These are phyloP conservation scores for Oscheius sp. DNA, from an alignment of 2,888 invertebrate genomes.

Conservation along the genomic window DNA sequence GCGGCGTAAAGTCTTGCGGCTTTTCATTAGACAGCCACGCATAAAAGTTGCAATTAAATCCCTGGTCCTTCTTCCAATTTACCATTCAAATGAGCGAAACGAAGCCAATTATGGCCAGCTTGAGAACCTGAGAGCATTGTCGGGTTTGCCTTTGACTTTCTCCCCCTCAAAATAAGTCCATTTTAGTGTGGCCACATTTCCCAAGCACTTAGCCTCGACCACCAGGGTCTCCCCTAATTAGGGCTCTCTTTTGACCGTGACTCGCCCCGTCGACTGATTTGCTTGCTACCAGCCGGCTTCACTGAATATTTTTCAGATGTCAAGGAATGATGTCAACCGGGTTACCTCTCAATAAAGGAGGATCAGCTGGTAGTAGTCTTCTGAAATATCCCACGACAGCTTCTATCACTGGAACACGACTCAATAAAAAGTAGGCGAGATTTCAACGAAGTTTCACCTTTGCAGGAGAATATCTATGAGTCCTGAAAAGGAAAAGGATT, in stretches of 20 bases:
- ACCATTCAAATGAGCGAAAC: not conserved
- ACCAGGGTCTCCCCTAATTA: constrained; percentile 28
- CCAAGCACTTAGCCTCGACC: constrained; percentile 28
- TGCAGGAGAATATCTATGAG: constrained; percentile 35
- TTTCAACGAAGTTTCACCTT: not conserved
- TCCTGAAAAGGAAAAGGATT: constrained; percentile 32
- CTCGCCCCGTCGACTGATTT: constrained; percentile 22
- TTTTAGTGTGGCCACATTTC: constrained; percentile 6
- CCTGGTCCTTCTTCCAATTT: not conserved
- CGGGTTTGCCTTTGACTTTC: not conserved
- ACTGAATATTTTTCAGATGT: constrained; percentile 12
- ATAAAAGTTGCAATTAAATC: constrained; percentile 32
- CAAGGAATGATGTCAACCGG: constrained; percentile 23
- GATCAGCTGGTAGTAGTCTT: constrained; percentile 11
- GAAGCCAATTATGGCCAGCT: constrained; percentile 23
- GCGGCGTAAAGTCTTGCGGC: constrained; percentile 16
- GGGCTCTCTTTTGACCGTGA: constrained; percentile 36
- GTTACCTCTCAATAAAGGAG: constrained; percentile 13
- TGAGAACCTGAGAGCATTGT: not conserved
- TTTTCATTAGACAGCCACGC: constrained; percentile 25
- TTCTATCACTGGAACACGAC: constrained; percentile 4
- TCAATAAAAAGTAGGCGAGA: constrained; percentile 31
- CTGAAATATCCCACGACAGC: constrained; percentile 33
- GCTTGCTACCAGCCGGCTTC: not conserved
- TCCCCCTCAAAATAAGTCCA: not conserved